Evolutionary conservation across 2,888 invertebrate species (phyloP).

Genomic region (Mesorhabditis sp.): DNA sequence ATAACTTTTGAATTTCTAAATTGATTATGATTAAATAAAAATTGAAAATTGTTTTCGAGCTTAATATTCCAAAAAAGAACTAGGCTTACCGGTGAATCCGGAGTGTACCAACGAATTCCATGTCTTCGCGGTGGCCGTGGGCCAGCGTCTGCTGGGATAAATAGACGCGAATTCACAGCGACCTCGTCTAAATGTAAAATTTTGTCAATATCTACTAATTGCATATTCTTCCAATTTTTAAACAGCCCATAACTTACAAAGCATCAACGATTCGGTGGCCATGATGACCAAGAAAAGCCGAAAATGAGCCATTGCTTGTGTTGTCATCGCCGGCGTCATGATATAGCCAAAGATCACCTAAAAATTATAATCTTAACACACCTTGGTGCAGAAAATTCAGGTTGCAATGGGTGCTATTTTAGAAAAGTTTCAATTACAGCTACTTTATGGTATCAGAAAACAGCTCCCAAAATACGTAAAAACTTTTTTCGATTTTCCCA

Average conservation of each 20-base stretch:
- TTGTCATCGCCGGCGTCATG: constrained; percentile 1
- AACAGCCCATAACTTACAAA: constrained; percentile 2
- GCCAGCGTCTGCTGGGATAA: constrained; percentile 1
- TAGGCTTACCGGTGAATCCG: neutral
- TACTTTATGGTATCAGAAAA: too few species aligned
- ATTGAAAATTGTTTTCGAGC: too few species aligned
- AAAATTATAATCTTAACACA: neutral
- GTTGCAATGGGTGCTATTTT: too few species aligned
- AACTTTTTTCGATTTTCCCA: too few species aligned
- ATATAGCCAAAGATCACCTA: constrained; percentile 1
- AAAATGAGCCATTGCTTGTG: neutral
- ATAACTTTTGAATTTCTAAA: too few species aligned
- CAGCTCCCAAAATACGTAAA: too few species aligned
- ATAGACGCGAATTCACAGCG: neutral
- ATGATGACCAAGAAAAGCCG: neutral
- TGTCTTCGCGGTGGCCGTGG: neutral
- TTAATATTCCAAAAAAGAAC: too few species aligned
- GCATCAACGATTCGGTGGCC: neutral
- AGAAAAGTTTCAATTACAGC: too few species aligned
- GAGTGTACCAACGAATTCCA: neutral
- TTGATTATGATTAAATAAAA: too few species aligned
- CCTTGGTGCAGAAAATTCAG: too few species aligned
- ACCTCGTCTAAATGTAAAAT: neutral
- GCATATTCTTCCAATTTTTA: neutral
- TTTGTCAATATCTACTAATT: neutral